A percentile compares a stretch with the other conserved stretches of the same genome.
phyloP scores from a whole-genome alignment of 2,888 invertebrate species.

The Nomada flava region DNA sequence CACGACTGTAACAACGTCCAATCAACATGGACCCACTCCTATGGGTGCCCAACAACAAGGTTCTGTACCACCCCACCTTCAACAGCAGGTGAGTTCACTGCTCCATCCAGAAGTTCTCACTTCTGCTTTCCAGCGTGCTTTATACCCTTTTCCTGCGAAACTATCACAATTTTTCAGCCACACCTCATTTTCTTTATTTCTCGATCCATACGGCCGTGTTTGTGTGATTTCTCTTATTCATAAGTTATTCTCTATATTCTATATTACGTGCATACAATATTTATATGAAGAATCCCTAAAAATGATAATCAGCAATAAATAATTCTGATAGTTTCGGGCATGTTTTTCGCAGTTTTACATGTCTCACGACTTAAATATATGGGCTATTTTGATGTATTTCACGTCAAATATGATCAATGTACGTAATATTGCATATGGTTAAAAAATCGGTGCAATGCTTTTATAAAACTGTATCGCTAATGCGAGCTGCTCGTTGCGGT shows the following conservation, averaged over 20 bases:
- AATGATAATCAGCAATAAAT: slow-evolving; percentile 2
- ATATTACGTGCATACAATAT: too few species aligned
- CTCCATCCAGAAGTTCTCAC: slow-evolving; percentile 64
- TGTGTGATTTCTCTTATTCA: too few species aligned
- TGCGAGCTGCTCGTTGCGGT: neutral
- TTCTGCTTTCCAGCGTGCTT: slow-evolving; percentile 55
- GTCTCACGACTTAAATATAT: neutral
- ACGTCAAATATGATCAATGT: neutral
- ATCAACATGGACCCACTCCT: slow-evolving; percentile 82
- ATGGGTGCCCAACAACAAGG: slow-evolving; percentile 82
- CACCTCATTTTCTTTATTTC: too few species aligned
- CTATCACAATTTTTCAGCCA: neutral
- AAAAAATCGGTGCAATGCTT: neutral
- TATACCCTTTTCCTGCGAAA: slow-evolving; percentile 27
- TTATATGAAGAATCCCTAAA: too few species aligned
- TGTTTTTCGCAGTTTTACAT: neutral
- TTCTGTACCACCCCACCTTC: slow-evolving; percentile 83
- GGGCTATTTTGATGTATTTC: neutral
- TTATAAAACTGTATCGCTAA: neutral
- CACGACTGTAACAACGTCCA: slow-evolving; percentile 83
- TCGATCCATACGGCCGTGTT: too few species aligned
- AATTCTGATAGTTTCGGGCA: slow-evolving; percentile 39
- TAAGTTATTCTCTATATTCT: too few species aligned
- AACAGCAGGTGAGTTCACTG: slow-evolving; percentile 83
- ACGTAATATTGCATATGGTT: neutral